These are phyloP conservation scores for Opisthocomus hoazin DNA, from an alignment of 2,113 vertebrate species.

Conservation along the genomic window DNA sequence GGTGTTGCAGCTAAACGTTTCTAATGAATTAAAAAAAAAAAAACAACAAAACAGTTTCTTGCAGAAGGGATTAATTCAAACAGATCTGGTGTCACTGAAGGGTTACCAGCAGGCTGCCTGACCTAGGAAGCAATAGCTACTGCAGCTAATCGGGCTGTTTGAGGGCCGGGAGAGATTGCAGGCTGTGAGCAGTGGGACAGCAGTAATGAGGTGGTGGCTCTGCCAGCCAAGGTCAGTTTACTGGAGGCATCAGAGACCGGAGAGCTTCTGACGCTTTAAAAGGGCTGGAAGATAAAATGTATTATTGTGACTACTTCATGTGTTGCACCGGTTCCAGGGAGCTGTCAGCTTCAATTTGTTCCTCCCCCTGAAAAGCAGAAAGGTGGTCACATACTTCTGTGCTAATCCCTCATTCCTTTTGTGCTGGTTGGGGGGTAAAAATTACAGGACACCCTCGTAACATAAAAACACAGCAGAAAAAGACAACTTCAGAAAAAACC, in stretches of 20 bases:
- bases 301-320: constrained; percentile 16
- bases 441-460: background rate
- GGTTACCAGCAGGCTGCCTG: background rate
- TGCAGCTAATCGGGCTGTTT: background rate
- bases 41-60: background rate
- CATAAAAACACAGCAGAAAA: background rate
- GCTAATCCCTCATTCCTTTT: background rate
- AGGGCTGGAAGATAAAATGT: constrained; percentile 19
- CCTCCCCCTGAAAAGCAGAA: constrained; percentile 5
- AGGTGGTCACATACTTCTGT: background rate
- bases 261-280: constrained; percentile 18
- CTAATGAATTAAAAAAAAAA: background rate
- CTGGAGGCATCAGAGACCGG: background rate
- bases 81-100: background rate
- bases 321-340: constrained; percentile 2
- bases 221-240: constrained; percentile 30
- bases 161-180: background rate
- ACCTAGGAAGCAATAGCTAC: background rate
- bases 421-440: background rate
- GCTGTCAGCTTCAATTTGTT: constrained; percentile 61
- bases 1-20: background rate
- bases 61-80: background rate
- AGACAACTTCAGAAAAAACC: background rate
- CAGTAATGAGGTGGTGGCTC: constrained; percentile 11
- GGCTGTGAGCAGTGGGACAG: constrained; percentile 12